Evolutionary conservation across 2,797 vertebrate species (phyloP), one percentile per base, ranked within the genome.

Genomic region (Pseudochaenichthys georgianus): DNA sequence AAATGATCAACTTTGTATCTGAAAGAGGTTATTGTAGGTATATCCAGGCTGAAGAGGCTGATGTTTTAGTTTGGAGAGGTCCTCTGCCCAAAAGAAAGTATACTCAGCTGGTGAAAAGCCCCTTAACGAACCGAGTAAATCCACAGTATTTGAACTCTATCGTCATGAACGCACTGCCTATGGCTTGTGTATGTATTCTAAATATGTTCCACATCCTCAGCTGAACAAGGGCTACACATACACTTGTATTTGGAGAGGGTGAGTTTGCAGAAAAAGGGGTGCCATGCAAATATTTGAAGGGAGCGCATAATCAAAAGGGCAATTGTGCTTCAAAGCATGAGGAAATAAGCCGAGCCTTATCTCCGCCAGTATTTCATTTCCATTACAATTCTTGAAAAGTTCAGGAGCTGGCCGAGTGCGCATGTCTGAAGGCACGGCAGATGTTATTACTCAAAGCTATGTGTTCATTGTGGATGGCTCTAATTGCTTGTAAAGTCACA

Each of bases 161-260:
- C 57, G n/a, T 48, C 66, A 89, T 88, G 88, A 92, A 91, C 82
- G 82, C 86, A 54, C 70, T 51, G 64, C 73, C 82, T 87, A 77
- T 89, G 75, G 80, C 52, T 46, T 34, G 68, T 78, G 86, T 89
- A 87, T 91, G 87, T 76, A 86, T 85, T 87, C 73, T 76, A 93
- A 93, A 94, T 94, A 94, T 93, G 92, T 94, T 89, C 77, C 86
- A 81, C 76, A 73, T 75, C 73, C 88, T 80, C 34, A 81, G 76
- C 69, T 66, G 82, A 90, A 92, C 83, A 88, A 86, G 89, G 79
- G 79, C 68, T 10, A 21, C 89, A 91, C 81, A 89, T 45, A 83
- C 51, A 55, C 52, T 9, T 3, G 31, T 90, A 67, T 91, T 92
- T 90, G 80, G 83, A 85, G 88, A 89, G 75, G 70, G 47, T 48